These are phyloP conservation scores for Tethya wilhelma DNA, from an alignment of 37 sponge, comb jelly and placozoan species.

Conservation along the genomic window DNA sequence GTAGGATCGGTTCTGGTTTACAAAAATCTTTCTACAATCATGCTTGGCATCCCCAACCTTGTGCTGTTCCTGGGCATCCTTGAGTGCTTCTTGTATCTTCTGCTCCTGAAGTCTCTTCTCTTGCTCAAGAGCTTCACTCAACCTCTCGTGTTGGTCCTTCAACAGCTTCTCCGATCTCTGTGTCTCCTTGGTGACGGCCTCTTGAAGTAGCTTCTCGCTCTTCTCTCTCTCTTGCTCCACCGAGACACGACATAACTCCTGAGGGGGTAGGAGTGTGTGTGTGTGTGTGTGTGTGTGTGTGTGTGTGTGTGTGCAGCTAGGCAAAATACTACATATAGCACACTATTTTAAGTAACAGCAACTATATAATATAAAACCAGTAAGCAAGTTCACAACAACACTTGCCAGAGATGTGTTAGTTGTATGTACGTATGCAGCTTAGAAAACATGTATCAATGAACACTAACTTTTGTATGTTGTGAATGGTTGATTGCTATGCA, in stretches of 20 bases:
- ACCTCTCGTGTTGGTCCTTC: slow-evolving; percentile 60
- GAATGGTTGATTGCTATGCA: too few species aligned
- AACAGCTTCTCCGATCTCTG: slow-evolving; percentile 64
- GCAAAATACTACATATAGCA: neutral
- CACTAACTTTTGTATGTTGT: too few species aligned
- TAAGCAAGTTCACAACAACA: too few species aligned
- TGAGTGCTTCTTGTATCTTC: slow-evolving; percentile 36
- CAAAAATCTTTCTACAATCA: too few species aligned
- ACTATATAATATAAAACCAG: too few species aligned
- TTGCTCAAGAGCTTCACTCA: slow-evolving; percentile 57
- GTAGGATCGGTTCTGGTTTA: too few species aligned
- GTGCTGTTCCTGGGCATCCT: slow-evolving; percentile 47
- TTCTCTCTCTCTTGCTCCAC: slow-evolving; percentile 67
- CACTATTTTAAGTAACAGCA: neutral
- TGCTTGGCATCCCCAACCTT: slow-evolving; percentile 36
- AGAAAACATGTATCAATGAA: too few species aligned
- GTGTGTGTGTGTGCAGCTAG: slow-evolving; percentile 2
- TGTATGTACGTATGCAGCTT: too few species aligned
- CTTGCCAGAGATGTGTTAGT: too few species aligned
- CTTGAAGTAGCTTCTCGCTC: slow-evolving; percentile 59
- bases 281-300: neutral
- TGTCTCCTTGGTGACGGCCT: slow-evolving; percentile 56
- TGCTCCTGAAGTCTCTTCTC: slow-evolving; percentile 48
- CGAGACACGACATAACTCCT: slow-evolving; percentile 58
- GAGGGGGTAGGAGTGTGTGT: neutral